A percentile compares a stretch with the other conserved stretches of the same genome.
Evolutionary conservation across 2,888 invertebrate species (phyloP).

Genomic region (Brachylomia viminalis): DNA sequence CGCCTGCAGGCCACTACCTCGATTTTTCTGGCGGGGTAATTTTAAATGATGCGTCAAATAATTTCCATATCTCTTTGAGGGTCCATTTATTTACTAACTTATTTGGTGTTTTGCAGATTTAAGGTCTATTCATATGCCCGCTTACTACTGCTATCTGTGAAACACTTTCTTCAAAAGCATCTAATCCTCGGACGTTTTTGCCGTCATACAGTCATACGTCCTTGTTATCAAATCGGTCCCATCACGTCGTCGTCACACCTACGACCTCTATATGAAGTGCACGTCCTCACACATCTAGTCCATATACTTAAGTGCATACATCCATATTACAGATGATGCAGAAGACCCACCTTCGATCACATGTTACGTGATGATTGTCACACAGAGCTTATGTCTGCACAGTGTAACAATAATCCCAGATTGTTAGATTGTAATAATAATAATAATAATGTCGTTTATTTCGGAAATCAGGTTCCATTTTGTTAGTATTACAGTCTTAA

Average conservation of each 20-base stretch:
- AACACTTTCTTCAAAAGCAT: background rate
- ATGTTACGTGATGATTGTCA: background rate
- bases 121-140: background rate
- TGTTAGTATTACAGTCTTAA: too few species aligned
- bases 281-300: slow-evolving; percentile 30
- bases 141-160: background rate
- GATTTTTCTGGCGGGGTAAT: background rate
- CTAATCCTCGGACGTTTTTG: background rate
- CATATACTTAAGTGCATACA: slow-evolving; percentile 23
- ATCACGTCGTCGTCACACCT: slow-evolving; percentile 26
- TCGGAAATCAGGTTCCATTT: too few species aligned
- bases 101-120: background rate
- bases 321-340: background rate
- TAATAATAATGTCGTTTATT: too few species aligned
- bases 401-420: background rate
- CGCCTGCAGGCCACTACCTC: background rate
- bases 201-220: slow-evolving; percentile 10
- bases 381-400: background rate
- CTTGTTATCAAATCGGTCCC: slow-evolving; percentile 28
- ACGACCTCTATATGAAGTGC: slow-evolving; percentile 38
- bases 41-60: background rate
- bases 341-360: slow-evolving; percentile 13
- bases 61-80: background rate
- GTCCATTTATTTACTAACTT: background rate
- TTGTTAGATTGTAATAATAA: background rate